Evolutionary conservation across 2,888 invertebrate genomes (phyloP).

Genomic region (Diploptera punctata): DNA sequence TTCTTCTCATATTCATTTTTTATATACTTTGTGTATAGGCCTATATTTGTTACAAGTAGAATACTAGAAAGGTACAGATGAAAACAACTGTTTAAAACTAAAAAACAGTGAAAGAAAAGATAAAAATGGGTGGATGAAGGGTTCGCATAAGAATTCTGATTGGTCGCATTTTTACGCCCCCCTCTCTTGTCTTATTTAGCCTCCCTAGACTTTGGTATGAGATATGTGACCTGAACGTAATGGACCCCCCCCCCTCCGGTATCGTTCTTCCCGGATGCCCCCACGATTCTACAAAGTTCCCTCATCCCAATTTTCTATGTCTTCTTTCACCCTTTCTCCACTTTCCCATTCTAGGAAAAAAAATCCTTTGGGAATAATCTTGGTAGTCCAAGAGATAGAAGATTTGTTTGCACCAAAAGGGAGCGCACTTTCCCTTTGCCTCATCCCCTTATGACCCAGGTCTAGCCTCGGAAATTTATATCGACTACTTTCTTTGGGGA

Average conservation of each 20-base stretch:
- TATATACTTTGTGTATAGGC: neutral
- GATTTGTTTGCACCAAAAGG: conserved; percentile 44
- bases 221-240: conserved; percentile 21
- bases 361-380: conserved; percentile 43
- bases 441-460: conserved; percentile 2
- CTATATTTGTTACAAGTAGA: neutral
- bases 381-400: conserved; percentile 42
- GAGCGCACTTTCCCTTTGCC: conserved; percentile 22
- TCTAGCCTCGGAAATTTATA: conserved; percentile 43
- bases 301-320: neutral
- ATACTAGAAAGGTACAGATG: neutral
- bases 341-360: conserved; percentile 19
- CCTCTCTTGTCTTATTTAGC: conserved; percentile 18
- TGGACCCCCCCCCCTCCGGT: neutral
- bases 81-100: neutral
- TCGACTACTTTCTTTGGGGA: conserved; percentile 38
- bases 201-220: conserved; percentile 15
- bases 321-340: conserved; percentile 25
- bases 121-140: neutral
- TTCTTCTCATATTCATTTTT: neutral
- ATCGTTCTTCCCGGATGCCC: neutral
- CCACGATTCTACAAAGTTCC: too few relatives aligned
- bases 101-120: conserved; percentile 5
- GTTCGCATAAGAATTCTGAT: conserved; percentile 33
- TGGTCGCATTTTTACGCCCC: conserved; percentile 33